Percentiles rank a stretch among this genome's conserved stretches.
Evolutionary conservation across 1,140 invertebrate species (phyloP).

Genomic region (Lysiphlebus fabarum): DNA sequence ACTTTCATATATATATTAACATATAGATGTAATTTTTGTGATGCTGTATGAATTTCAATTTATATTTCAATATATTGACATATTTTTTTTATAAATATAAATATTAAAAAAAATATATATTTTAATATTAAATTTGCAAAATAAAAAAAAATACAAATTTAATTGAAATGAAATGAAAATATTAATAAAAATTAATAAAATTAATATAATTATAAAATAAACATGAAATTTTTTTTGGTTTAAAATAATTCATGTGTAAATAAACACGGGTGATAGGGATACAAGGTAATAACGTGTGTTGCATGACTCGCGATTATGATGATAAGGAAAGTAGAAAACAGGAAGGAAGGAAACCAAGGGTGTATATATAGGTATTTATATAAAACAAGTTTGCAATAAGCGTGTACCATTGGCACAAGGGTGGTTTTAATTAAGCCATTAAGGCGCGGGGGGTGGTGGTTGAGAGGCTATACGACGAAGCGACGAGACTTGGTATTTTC

Average conservation of each 20-base stretch:
- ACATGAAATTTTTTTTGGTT: conserved; percentile 8
- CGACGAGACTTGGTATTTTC: conserved; percentile 41
- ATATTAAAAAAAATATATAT: too few species aligned
- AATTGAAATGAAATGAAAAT: too few species aligned
- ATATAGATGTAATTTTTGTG: conserved; percentile 46
- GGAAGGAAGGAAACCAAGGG: conserved; percentile 9
- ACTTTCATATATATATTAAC: conserved; percentile 40
- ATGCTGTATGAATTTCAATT: conserved; percentile 34
- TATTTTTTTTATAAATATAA: too few species aligned
- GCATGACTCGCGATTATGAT: conserved; percentile 24
- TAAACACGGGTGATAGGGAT: conserved; percentile 17
- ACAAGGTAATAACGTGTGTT: conserved; percentile 22
- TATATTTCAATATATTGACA: neutral
- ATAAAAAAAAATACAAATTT: too few species aligned
- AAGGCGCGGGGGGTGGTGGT: conserved; percentile 46
- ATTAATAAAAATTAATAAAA: too few species aligned
- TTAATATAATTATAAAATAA: too few species aligned
- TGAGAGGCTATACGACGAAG: conserved; percentile 45
- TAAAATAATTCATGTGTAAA: conserved; percentile 14
- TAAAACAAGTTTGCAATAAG: conserved; percentile 21
- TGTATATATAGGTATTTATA: conserved; percentile 16
- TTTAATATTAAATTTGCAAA: too few species aligned
- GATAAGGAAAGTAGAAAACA: conserved; percentile 30
- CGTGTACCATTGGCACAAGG: conserved; percentile 38
- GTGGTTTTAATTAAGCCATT: conserved; percentile 57